phyloP scores from a whole-genome alignment of 2,797 vertebrate species.

The Smutsia temminckii region DNA sequence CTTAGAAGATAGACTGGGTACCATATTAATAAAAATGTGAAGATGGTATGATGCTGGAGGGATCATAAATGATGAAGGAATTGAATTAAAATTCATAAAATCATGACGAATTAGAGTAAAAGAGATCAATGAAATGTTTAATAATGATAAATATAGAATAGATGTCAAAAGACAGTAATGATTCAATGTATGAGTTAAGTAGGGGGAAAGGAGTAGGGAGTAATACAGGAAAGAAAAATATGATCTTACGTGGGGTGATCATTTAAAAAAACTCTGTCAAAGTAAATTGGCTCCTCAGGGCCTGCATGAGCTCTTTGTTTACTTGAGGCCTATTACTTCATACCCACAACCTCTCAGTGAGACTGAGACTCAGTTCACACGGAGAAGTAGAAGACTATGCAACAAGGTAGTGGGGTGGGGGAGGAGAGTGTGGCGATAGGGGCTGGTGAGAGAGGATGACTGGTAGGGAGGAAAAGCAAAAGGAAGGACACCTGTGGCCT shows the following conservation, averaged over 20 bases:
- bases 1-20: constrained; percentile 32
- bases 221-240: constrained; percentile 36
- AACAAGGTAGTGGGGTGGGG: background rate
- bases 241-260: background rate
- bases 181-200: constrained; percentile 44
- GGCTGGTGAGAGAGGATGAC: background rate
- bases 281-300: background rate
- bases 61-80: constrained; percentile 46
- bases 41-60: constrained; percentile 13
- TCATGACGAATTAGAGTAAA: constrained; percentile 56
- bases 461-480: background rate
- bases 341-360: background rate
- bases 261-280: constrained; percentile 50
- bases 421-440: too few species aligned
- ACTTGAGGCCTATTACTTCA: background rate
- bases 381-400: background rate
- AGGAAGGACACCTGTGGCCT: too few species aligned
- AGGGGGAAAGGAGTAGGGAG: constrained; percentile 22
- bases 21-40: constrained; percentile 56
- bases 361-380: background rate
- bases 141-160: constrained; percentile 60
- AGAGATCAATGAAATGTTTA: constrained; percentile 61
- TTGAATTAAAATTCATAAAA: constrained; percentile 65
- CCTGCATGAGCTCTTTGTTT: background rate
- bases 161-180: constrained; percentile 54